A percentile compares a stretch with the other conserved stretches of the same genome.
phyloP scores from a whole-genome alignment of 1,140 invertebrate species.

The Frieseomelitta varia region DNA sequence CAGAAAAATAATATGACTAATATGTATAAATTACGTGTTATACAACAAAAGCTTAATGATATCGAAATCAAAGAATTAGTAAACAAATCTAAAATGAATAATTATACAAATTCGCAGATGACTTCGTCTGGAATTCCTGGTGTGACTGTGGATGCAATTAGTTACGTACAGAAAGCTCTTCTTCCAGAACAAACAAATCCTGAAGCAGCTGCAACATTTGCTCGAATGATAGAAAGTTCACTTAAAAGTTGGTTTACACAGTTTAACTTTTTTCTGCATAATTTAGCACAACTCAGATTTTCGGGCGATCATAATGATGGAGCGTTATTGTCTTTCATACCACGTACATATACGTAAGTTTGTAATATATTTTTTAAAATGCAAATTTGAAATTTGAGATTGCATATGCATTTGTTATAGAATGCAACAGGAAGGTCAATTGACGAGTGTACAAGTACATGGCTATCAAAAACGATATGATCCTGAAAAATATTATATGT shows the following conservation, averaged over 20 bases:
- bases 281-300: constrained; percentile 96
- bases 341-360: constrained; percentile 94
- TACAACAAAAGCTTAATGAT: constrained; percentile 64
- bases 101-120: constrained; percentile 88
- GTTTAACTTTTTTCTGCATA: constrained; percentile 99
- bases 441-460: constrained; percentile 92
- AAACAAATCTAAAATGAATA: constrained; percentile 71
- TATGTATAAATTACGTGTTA: constrained; percentile 35
- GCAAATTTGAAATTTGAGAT: neutral
- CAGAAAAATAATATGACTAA: constrained; percentile 31
- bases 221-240: constrained; percentile 94
- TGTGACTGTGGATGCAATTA: constrained; percentile 94
- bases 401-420: constrained; percentile 79
- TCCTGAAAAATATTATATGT: constrained; percentile 99
- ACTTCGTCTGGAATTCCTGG: constrained; percentile 96
- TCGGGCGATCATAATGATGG: constrained; percentile 92
- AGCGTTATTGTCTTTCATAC: constrained; percentile 95
- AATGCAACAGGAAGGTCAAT: constrained; percentile 93
- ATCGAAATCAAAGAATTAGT: constrained; percentile 69
- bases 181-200: constrained; percentile 94
- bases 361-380: neutral
- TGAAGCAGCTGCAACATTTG: constrained; percentile 96
- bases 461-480: constrained; percentile 97
- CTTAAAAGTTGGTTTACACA: constrained; percentile 95
- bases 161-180: constrained; percentile 95